phyloP scores from a whole-genome alignment of 53 echinoderm and acorn worm species.

The Holothuria leucospilota region DNA sequence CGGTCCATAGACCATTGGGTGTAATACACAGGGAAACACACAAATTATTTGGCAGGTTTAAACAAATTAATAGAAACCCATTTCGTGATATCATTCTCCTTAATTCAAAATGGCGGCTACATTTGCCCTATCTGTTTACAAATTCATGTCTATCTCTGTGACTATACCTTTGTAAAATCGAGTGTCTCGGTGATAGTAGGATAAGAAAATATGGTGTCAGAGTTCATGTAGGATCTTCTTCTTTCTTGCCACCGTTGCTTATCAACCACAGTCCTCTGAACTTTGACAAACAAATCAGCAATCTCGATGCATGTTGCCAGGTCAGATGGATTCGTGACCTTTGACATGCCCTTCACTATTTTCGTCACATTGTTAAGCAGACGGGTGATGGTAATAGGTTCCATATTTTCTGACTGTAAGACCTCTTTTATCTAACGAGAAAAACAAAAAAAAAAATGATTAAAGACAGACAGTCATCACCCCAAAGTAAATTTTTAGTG shows the following conservation, averaged over 20 bases:
- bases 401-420: not conserved
- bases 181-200: constrained; percentile 50
- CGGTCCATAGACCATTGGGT: too few relatives aligned
- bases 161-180: constrained; percentile 56
- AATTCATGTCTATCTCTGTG: too few relatives aligned
- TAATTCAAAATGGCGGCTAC: too few relatives aligned
- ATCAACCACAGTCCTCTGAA: constrained; percentile 59
- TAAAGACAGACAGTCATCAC: too few relatives aligned
- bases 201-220: not conserved
- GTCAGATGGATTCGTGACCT: constrained; percentile 80
- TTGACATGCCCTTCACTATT: not conserved
- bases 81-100: too few relatives aligned
- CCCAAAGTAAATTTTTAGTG: too few relatives aligned
- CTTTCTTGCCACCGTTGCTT: not conserved
- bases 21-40: too few relatives aligned
- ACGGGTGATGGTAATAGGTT: too few relatives aligned
- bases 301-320: constrained; percentile 71
- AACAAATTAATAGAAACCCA: too few relatives aligned
- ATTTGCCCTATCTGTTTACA: too few relatives aligned
- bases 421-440: not conserved
- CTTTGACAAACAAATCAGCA: constrained; percentile 57
- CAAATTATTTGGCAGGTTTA: too few relatives aligned
- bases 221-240: not conserved
- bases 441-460: not conserved
- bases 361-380: constrained; percentile 28